Conservation (phyloP, 2,113 vertebrate species). For the Aegypius monachus region DNA sequence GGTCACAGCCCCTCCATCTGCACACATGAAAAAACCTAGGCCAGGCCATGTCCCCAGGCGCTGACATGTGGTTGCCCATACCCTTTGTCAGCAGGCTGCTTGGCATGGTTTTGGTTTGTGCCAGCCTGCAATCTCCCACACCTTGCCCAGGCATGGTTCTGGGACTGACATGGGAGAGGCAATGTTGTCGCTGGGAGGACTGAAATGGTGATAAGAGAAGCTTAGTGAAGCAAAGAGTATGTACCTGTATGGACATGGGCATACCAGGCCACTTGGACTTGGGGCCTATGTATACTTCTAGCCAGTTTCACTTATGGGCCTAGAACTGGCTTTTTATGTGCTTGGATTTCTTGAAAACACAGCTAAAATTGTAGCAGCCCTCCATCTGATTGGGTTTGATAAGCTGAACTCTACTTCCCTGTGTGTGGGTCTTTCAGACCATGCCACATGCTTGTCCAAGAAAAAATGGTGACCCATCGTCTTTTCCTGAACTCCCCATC, state of each 20-base stretch:
- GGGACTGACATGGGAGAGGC: neutral
- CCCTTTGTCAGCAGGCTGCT: neutral
- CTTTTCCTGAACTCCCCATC: neutral
- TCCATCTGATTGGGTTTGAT: neutral
- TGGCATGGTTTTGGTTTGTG: neutral
- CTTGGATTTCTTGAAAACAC: neutral
- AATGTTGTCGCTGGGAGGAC: neutral
- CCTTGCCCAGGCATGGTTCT: neutral
- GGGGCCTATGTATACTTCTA: neutral
- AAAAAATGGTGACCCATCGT: neutral
- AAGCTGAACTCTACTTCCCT: neutral
- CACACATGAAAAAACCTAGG: neutral
- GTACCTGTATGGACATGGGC: neutral
- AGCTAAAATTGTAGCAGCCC: neutral
- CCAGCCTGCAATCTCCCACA: neutral
- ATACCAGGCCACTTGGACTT: neutral
- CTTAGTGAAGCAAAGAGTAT: neutral
- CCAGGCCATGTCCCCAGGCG: neutral
- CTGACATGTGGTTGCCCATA: neutral
- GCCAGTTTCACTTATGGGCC: neutral
- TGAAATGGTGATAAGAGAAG: neutral
- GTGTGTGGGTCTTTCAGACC: neutral
- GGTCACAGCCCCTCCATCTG: neutral
- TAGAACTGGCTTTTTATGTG: neutral
- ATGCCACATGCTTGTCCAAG: neutral